Evolutionary conservation across 2,113 vertebrate genomes (phyloP).

Genomic region (Pollachius pollachius): DNA sequence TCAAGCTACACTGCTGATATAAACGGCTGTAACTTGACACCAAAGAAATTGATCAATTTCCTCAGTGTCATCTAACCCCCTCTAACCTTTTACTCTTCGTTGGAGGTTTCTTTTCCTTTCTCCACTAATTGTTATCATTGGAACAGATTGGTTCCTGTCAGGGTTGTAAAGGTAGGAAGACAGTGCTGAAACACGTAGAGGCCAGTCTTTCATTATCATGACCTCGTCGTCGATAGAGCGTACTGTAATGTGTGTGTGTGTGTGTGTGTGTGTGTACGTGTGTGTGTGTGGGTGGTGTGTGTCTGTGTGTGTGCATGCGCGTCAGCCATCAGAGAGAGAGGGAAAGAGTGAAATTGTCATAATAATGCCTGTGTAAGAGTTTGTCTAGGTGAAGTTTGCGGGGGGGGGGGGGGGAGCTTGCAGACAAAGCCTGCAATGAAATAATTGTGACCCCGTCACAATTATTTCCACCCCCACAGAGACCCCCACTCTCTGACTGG

Average conservation of each 20-base stretch:
- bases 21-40: slow-evolving; percentile 23
- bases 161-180: slow-evolving; percentile 13
- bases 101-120: slow-evolving; percentile 18
- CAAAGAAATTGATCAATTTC: slow-evolving; percentile 22
- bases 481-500: slow-evolving; percentile 24
- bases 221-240: not conserved
- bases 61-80: slow-evolving; percentile 7
- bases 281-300: slow-evolving; percentile 12
- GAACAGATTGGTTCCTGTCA: slow-evolving; percentile 42
- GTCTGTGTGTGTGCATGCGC: not conserved
- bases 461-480: not conserved
- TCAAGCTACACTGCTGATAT: slow-evolving; percentile 45
- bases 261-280: slow-evolving; percentile 9
- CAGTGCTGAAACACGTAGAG: slow-evolving; percentile 10
- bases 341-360: not conserved
- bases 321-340: not conserved
- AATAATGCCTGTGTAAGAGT: too few relatives aligned
- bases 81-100: not conserved
- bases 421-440: too few relatives aligned
- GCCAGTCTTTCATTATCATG: not conserved
- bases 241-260: not conserved
- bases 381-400: too few relatives aligned
- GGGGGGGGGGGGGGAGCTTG: too few relatives aligned
- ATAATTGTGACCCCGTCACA: too few relatives aligned
- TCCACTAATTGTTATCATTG: slow-evolving; percentile 34